These are phyloP conservation scores for Boloria euphrosyne DNA, from an alignment of 2,888 invertebrate species.

Conservation along the genomic window DNA sequence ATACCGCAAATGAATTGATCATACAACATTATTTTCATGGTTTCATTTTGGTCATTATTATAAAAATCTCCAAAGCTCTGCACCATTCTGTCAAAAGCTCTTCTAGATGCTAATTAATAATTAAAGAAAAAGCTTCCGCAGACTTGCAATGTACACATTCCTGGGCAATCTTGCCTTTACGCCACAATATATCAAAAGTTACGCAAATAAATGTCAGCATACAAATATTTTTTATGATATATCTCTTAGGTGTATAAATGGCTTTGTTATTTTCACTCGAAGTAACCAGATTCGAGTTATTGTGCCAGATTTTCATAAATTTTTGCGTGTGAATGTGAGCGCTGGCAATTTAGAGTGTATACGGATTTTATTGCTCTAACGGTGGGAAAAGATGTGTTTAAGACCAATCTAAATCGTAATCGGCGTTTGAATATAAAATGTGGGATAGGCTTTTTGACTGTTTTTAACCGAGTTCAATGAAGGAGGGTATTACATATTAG, in stretches of 20 bases:
- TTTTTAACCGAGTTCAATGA: too few relatives aligned
- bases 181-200: neutral
- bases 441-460: too few relatives aligned
- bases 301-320: slow-evolving; percentile 8
- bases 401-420: too few relatives aligned
- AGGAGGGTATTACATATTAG: too few relatives aligned
- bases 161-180: neutral
- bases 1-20: too few relatives aligned
- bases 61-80: too few relatives aligned
- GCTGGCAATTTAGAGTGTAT: neutral
- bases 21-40: too few relatives aligned
- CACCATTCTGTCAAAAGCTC: too few relatives aligned
- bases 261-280: neutral
- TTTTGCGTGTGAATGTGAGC: neutral
- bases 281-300: slow-evolving; percentile 9
- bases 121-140: too few relatives aligned
- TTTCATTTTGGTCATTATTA: too few relatives aligned
- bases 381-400: neutral
- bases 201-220: slow-evolving; percentile 13
- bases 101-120: too few relatives aligned
- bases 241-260: slow-evolving; percentile 14
- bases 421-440: too few relatives aligned
- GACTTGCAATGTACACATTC: neutral
- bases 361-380: neutral
- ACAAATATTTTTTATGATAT: slow-evolving; percentile 14